Evolutionary conservation across 92 coral and sea anemone genomes (phyloP), one percentile per base, ranked within the genome.

Genomic region (Parazoanthus atlanticus): DNA sequence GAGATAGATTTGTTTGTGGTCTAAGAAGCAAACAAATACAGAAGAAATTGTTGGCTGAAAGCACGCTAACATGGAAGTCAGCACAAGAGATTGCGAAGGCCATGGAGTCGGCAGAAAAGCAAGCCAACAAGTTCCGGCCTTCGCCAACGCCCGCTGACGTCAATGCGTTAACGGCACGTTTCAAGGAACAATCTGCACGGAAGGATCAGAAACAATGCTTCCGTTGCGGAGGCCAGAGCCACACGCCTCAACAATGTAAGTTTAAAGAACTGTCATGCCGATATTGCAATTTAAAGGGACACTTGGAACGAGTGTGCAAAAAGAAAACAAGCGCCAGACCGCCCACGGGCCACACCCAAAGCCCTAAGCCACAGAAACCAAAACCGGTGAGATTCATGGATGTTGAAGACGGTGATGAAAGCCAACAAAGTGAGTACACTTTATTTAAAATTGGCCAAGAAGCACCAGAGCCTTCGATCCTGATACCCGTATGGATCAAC

Each of bases 231-330:
- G 86, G 36, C 6, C 17, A 21, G 29, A 43, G 69, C 66, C 90
- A 87, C n/a, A 32, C 88, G 13, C 88, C 93, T 23, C 86, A 56
- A 58, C 38, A 47, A 32, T 90, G 88, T 67, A 85, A 70, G 66
- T 86, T 64, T 34, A 86, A 79, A 34, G 58, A 90, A 8, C 80
- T 85, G 43, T 33, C 61, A 15, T 89, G 89, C 30, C 74, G 69
- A n/a, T 61, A 31, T 64, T 90, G 90, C 23, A 38, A 47, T 2
- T 75, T 76, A 28, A 85, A 75, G 46, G 86, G 89, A 3, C 89
- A 89, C 52, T 30, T 89, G 32, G 74, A 67, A 46, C 29, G 21
- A 30, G 70, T 67, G 3, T 13, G 67, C 29, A 29, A 31, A 43
- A 12, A 74, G 34, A 78, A 77, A 28, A 34, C 17, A 47, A 86